Evolutionary conservation across 2,888 invertebrate genomes (phyloP).

Genomic region (Kuschelorhynchus macadamiae): DNA sequence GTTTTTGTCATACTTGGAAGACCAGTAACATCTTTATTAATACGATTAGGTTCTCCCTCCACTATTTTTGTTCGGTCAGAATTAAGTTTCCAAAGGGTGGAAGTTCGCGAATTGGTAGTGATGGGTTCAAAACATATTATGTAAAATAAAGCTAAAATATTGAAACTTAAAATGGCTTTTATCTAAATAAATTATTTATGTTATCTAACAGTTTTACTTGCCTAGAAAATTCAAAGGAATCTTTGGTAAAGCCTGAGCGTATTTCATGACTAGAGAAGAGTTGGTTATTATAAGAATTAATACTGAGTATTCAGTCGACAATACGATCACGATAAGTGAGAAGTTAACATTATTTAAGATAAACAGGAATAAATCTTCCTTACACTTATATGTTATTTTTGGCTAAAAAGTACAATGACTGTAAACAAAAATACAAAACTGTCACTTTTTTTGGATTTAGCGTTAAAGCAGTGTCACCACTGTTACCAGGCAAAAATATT

Average conservation of each 20-base stretch:
- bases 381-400: too few relatives aligned
- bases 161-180: background rate
- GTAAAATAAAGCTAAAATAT: constrained; percentile 70
- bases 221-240: constrained; percentile 32
- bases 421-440: too few relatives aligned
- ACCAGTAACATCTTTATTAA: constrained; percentile 73
- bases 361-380: too few relatives aligned
- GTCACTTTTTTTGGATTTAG: too few relatives aligned
- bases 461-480: too few relatives aligned
- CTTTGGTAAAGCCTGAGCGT: constrained; percentile 24
- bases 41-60: constrained; percentile 74
- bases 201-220: constrained; percentile 7
- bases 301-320: too few relatives aligned
- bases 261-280: constrained; percentile 35
- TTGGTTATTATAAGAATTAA: constrained; percentile 3
- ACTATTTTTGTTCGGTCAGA: constrained; percentile 82
- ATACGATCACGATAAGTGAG: too few relatives aligned
- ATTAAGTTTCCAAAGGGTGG: constrained; percentile 87
- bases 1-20: constrained; percentile 59
- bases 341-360: too few relatives aligned
- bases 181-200: background rate
- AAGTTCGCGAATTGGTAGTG: constrained; percentile 84
- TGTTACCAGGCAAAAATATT: too few relatives aligned
- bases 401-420: too few relatives aligned
- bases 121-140: constrained; percentile 81